Percentiles rank a stretch among this genome's conserved stretches.
phyloP scores from a whole-genome alignment of 2,113 vertebrate species.

The Hippocampus barbouri region DNA sequence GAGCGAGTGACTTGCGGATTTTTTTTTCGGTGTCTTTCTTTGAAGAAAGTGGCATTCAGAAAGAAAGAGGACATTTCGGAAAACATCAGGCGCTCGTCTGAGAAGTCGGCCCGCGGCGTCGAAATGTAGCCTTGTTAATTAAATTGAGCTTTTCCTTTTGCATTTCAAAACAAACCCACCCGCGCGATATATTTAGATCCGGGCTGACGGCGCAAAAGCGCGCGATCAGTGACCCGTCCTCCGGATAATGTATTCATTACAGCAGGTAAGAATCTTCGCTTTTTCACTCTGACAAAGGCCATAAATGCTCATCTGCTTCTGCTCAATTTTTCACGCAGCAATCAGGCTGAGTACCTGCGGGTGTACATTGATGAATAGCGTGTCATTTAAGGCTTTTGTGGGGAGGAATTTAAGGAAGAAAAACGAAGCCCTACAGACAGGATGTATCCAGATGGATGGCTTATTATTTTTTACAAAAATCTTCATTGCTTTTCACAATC shows the following conservation, averaged over 20 bases:
- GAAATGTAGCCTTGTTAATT: conserved; percentile 54
- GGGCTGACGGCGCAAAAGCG: conserved; percentile 3
- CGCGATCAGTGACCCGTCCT: conserved; percentile 39
- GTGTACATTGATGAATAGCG: not conserved
- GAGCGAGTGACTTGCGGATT: conserved; percentile 25
- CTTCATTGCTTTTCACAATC: not conserved
- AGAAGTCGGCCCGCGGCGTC: conserved; percentile 39
- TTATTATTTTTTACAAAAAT: not conserved
- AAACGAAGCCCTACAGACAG: not conserved
- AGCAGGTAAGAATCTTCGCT: not conserved
- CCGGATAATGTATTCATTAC: conserved; percentile 33
- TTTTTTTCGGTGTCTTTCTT: conserved; percentile 27
- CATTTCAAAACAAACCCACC: conserved; percentile 61
- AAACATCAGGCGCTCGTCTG: conserved; percentile 44
- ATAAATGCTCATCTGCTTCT: conserved; percentile 21
- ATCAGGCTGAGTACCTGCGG: not conserved
- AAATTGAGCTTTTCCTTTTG: conserved; percentile 59
- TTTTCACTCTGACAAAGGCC: not conserved
- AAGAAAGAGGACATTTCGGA: conserved; percentile 30
- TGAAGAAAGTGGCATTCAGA: conserved; percentile 30
- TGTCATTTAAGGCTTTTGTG: not conserved
- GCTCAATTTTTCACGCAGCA: conserved; percentile 27
- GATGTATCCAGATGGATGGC: not conserved
- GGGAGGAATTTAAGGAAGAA: not conserved
- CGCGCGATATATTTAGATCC: conserved; percentile 63